phyloP scores from a whole-genome alignment of 2,113 vertebrate species.

The Sphaerodactylus townsendi region DNA sequence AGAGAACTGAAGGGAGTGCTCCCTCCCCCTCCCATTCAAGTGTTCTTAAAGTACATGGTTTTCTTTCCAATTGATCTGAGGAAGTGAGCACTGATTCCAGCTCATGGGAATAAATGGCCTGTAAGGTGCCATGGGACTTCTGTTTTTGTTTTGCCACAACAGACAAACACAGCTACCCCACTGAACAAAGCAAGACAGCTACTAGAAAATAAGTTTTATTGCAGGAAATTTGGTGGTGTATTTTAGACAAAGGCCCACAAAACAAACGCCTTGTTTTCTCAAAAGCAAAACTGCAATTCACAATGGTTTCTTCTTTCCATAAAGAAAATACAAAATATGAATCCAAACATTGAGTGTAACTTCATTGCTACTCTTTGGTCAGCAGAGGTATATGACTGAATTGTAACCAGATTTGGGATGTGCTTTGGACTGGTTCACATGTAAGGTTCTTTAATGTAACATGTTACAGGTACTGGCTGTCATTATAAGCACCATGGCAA shows the following conservation, averaged over 20 bases:
- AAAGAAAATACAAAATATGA: slow-evolving; percentile 57
- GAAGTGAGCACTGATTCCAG: slow-evolving; percentile 21
- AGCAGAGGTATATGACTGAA: slow-evolving; percentile 52
- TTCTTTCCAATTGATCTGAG: too few species aligned
- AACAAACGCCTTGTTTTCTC: slow-evolving; percentile 62
- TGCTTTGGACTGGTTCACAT: slow-evolving; percentile 62
- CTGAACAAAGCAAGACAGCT: slow-evolving; percentile 38
- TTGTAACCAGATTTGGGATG: slow-evolving; percentile 41
- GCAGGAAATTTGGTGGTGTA: slow-evolving; percentile 72
- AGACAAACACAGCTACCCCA: too few species aligned
- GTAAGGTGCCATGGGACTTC: too few species aligned
- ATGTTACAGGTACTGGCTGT: slow-evolving; percentile 58
- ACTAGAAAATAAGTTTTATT: slow-evolving; percentile 85
- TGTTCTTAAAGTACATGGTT: too few species aligned
- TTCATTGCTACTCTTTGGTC: slow-evolving; percentile 71
- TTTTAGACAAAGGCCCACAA: slow-evolving; percentile 66
- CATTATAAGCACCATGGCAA: slow-evolving; percentile 48
- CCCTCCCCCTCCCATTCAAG: too few species aligned
- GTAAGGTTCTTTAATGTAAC: slow-evolving; percentile 52
- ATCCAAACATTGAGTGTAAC: slow-evolving; percentile 57
- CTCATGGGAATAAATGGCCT: too few species aligned
- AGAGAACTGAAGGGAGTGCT: too few species aligned
- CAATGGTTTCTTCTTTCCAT: slow-evolving; percentile 55
- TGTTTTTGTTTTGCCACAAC: too few species aligned
- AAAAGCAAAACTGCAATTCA: slow-evolving; percentile 69